phyloP scores from a whole-genome alignment of 2,888 invertebrate genomes.

The Parasteatoda lunata region DNA sequence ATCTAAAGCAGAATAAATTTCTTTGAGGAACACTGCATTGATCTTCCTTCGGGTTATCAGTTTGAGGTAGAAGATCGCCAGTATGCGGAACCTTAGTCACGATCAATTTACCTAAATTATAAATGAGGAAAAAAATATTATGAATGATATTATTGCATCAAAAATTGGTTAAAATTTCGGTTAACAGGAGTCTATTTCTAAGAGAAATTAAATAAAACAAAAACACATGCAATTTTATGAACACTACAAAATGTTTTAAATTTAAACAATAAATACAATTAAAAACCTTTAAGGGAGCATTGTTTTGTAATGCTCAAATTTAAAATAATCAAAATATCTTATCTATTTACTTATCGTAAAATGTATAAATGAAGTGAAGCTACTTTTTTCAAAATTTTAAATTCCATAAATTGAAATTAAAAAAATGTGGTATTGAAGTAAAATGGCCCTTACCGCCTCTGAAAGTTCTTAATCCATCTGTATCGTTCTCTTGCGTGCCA shows the following conservation, averaged over 20 bases:
- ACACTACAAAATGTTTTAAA: too few relatives aligned
- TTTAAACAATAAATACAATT: background rate
- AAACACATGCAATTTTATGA: too few relatives aligned
- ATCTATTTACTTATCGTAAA: background rate
- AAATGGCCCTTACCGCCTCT: constrained; percentile 42
- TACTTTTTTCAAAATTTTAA: too few relatives aligned
- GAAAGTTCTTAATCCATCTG: constrained; percentile 65
- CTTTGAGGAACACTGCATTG: constrained; percentile 70
- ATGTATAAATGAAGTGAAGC: too few relatives aligned
- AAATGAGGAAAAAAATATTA: too few relatives aligned
- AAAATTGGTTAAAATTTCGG: too few relatives aligned
- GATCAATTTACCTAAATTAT: constrained; percentile 67
- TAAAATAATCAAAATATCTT: background rate
- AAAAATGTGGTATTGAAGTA: too few relatives aligned
- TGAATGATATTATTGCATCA: too few relatives aligned
- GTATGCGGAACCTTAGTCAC: constrained; percentile 69
- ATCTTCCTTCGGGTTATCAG: constrained; percentile 70
- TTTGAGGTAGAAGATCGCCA: constrained; percentile 70
- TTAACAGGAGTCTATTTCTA: too few relatives aligned
- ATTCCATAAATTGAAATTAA: too few relatives aligned
- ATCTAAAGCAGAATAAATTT: constrained; percentile 70
- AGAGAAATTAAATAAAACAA: too few relatives aligned
- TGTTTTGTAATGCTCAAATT: background rate
- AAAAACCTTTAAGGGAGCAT: background rate
- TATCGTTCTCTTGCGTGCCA: constrained; percentile 76